These are phyloP conservation scores for Malacosoma neustria DNA, from an alignment of 2,888 invertebrate genomes.

Conservation along the genomic window DNA sequence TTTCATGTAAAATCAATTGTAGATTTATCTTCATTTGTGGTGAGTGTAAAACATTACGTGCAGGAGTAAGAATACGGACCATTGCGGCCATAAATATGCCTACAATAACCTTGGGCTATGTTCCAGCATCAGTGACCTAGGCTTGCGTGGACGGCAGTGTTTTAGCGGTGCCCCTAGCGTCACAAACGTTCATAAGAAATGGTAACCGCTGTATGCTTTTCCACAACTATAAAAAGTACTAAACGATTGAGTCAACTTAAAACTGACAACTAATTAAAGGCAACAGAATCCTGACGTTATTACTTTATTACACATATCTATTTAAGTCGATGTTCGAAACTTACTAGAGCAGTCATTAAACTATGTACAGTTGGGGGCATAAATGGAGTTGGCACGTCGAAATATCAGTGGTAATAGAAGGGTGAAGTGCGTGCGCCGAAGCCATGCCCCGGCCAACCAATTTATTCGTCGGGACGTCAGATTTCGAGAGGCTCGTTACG, in stretches of 20 bases:
- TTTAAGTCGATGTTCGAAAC: slow-evolving; percentile 32
- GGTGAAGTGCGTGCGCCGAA: slow-evolving; percentile 46
- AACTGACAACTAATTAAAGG: slow-evolving; percentile 24
- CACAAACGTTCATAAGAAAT: too few relatives aligned
- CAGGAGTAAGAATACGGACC: too few relatives aligned
- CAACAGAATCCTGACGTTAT: slow-evolving; percentile 28
- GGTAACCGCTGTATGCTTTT: too few relatives aligned
- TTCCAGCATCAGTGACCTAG: too few relatives aligned
- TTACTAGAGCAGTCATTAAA: slow-evolving; percentile 44
- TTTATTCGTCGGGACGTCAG: slow-evolving; percentile 73
- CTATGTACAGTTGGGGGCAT: slow-evolving; percentile 26
- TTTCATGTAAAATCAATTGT: slow-evolving; percentile 36
- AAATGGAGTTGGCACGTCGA: slow-evolving; percentile 52
- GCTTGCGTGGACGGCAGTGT: too few relatives aligned
- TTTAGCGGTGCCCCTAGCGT: too few relatives aligned
- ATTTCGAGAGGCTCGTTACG: slow-evolving; percentile 75
- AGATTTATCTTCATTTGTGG: slow-evolving; percentile 26
- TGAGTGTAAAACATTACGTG: too few relatives aligned
- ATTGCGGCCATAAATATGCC: too few relatives aligned
- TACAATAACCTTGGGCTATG: too few relatives aligned
- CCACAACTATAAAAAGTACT: not conserved
- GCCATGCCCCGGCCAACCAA: slow-evolving; percentile 53
- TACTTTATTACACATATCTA: slow-evolving; percentile 24
- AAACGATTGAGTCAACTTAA: slow-evolving; percentile 5
- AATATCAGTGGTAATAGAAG: slow-evolving; percentile 52